Evolutionary conservation across 2,797 vertebrate species (phyloP).

Genomic region (Notolabrus celidotus): DNA sequence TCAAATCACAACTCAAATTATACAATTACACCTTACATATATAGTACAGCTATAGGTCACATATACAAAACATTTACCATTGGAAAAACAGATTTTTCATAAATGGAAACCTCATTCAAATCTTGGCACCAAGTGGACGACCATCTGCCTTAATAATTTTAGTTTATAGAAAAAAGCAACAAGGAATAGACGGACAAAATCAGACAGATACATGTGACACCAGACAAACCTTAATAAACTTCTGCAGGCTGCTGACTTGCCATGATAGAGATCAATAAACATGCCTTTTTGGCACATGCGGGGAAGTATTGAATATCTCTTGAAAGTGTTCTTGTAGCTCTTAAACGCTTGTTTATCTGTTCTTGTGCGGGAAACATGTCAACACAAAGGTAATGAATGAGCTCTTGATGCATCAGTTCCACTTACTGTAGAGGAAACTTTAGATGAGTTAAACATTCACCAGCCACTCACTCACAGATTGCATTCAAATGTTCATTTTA

Average conservation of each 20-base stretch:
- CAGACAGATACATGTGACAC: neutral
- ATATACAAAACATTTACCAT: no score
- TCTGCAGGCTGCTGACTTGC: neutral
- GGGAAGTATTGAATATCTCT: neutral
- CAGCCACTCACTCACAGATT: conserved; percentile 8
- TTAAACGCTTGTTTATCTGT: neutral
- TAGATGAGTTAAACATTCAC: neutral
- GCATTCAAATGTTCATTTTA: conserved; percentile 6
- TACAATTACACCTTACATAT: no score
- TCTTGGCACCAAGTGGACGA: no score
- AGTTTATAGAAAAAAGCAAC: no score
- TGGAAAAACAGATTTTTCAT: no score
- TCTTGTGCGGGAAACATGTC: neutral
- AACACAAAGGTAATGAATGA: neutral
- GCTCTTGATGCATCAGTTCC: neutral
- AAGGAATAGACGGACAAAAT: neutral
- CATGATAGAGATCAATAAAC: neutral
- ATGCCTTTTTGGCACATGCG: neutral
- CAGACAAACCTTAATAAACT: neutral
- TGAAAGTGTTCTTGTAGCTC: neutral
- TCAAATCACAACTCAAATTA: no score
- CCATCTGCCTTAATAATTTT: no score
- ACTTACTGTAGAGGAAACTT: neutral
- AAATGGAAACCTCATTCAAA: no score
- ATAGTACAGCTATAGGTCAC: no score